Base-by-base conservation (phyloP, 2,888 invertebrate species). In the Mesorhabditis belari region DNA sequence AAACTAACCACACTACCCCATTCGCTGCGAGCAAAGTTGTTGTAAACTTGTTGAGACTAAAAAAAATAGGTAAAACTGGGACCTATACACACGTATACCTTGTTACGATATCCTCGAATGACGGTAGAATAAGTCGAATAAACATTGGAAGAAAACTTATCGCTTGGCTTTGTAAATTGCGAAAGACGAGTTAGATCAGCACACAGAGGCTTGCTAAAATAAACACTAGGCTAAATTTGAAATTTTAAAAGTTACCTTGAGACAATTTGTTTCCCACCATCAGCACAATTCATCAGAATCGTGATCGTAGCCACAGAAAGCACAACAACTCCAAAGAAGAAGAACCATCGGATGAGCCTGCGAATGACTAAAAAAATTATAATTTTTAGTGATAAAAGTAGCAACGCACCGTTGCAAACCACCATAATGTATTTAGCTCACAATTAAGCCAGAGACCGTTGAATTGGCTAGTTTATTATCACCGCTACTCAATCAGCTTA, bases 171-270 rank as follows among this genome's bases (percentile, higher is more conserved):
- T 19, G 57, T 44, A 27, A 61, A 63, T 9, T 57, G 49, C 17
- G 57, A n/a, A 57, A 69, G 1, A 19, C 57, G 56, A 3, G 58
- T 55, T 23, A 71, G 5, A 51, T 71, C 71, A 27, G 62, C 52
- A 57, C 71, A 71, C 29, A 71, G 60, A 27, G 68, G 66, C 25
- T 53, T 25, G 50, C 55, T 49, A 56, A 23, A n/a, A 17, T n/a
- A 53, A n/a, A 27, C 17, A 26, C 19, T 58, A 23, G 27, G 52
- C n/a, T 19, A 51, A 12, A 51, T n/a, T 23, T 12, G 49, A 35
- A 59, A 3, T 25, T 3, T 9, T 5, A 24, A 27, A 23, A 62
- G 56, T 29, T 52, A 55, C n/a, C 52, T 62, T 52, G 62, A 62
- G 2, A 66, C 61, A 49, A 70, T 65, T 25, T 35, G 9, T 3